Conservation (phyloP, 2,888 invertebrate species). For the Morpho helenor region DNA sequence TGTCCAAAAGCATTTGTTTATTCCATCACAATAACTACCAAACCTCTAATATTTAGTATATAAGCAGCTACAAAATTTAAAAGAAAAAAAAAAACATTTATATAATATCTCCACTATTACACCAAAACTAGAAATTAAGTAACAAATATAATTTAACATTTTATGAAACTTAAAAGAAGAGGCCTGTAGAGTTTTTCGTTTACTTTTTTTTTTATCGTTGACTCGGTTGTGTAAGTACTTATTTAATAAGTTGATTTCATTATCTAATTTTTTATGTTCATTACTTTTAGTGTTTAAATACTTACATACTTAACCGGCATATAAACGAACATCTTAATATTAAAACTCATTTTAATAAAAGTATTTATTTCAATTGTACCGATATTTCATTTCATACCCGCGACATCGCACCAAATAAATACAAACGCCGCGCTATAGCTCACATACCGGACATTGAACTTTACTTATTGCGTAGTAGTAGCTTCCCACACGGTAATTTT, state of each 20-base stretch:
- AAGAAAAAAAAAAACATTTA: slow-evolving; percentile 46
- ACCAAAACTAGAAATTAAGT: slow-evolving; percentile 60
- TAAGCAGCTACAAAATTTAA: slow-evolving; percentile 50
- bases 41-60: slow-evolving; percentile 56
- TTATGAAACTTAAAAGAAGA: slow-evolving; percentile 36
- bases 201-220: slow-evolving; percentile 54
- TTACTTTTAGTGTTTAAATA: slow-evolving; percentile 63
- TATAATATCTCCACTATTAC: slow-evolving; percentile 64
- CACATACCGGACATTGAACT: slow-evolving; percentile 66
- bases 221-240: slow-evolving; percentile 80
- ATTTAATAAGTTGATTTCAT: slow-evolving; percentile 69
- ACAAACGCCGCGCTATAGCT: slow-evolving; percentile 52
- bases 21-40: slow-evolving; percentile 39
- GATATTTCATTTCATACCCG: slow-evolving; percentile 66
- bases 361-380: slow-evolving; percentile 64
- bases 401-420: slow-evolving; percentile 29
- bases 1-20: slow-evolving; percentile 28
- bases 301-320: slow-evolving; percentile 69
- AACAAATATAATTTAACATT: slow-evolving; percentile 38
- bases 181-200: slow-evolving; percentile 40
- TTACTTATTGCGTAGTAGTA: slow-evolving; percentile 54
- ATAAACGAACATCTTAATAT: slow-evolving; percentile 61
- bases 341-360: slow-evolving; percentile 72
- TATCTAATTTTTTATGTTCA: slow-evolving; percentile 55
- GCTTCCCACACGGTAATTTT: slow-evolving; percentile 60